These are phyloP conservation scores for Prietella phreatophila DNA, from an alignment of 2,113 vertebrate genomes.

Conservation along the genomic window DNA sequence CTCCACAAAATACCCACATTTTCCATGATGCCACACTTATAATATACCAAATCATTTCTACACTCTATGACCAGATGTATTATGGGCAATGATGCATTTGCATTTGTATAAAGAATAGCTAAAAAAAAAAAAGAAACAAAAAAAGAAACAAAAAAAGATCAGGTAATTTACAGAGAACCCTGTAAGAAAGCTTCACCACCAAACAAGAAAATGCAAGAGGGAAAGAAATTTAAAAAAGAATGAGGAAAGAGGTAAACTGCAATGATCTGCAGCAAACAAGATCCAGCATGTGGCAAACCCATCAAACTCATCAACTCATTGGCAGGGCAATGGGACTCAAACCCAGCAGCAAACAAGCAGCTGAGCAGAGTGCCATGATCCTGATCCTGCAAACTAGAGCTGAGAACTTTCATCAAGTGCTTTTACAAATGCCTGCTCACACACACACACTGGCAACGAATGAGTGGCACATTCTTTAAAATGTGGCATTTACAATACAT, in stretches of 20 bases:
- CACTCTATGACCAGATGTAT: conserved; percentile 14
- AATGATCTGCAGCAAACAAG: conserved; percentile 50
- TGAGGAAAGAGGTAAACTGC: conserved; percentile 47
- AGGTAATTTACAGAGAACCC: conserved; percentile 56
- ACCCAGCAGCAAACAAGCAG: conserved; percentile 51
- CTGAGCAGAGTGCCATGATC: conserved; percentile 65
- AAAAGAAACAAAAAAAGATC: conserved; percentile 26
- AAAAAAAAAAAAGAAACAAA: neutral
- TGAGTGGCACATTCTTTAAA: neutral
- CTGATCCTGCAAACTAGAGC: conserved; percentile 65
- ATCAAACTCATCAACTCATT: conserved; percentile 62
- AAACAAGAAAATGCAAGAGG: conserved; percentile 46
- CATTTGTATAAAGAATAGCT: conserved; percentile 8
- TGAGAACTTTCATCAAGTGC: conserved; percentile 71
- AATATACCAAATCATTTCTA: neutral
- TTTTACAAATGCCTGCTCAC: conserved; percentile 34
- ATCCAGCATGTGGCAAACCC: conserved; percentile 61
- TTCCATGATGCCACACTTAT: conserved; percentile 45
- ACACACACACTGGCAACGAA: conserved; percentile 53
- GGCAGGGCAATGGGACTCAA: conserved; percentile 65
- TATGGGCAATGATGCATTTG: conserved; percentile 28
- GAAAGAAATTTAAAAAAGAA: conserved; percentile 38
- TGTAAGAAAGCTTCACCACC: conserved; percentile 60
- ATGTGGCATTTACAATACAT: neutral
- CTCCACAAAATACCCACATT: conserved; percentile 34